Base-by-base conservation (phyloP, 2,888 invertebrate genomes). In the Halocaridina rubra region DNA sequence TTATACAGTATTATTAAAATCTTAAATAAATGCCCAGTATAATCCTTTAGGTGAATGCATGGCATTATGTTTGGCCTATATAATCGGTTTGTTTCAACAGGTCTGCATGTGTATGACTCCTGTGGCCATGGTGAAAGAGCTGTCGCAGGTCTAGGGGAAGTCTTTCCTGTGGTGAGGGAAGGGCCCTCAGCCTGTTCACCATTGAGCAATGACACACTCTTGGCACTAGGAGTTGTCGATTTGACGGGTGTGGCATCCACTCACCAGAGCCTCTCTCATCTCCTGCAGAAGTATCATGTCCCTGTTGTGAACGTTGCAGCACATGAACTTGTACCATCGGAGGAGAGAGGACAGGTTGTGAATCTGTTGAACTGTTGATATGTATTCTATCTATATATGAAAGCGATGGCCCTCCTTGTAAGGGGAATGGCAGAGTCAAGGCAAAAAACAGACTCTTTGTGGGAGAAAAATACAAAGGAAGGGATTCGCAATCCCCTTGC, bases 171-270 rank as follows among this genome's bases (percentile, higher is more conserved):
- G 13, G 30, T 84, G 8, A 53, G 84, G 7, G 84, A 79, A 27
- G 84, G 84, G 2, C 71, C 81, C 24, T 84, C 84, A 22, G 16
- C 79, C 22, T 57, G 61, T 16, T 80, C 84, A 13, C 64, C 84
- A 13, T 46, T 72, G 8, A 61, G 78, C 46, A 74, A 77, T 22
- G 72, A 77, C 64, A 77, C 79, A 24, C 71, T 77, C 19, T 30
- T 53, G 22, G 61, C 79, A 30, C 10, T 84, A 57, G 84, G 84
- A 27, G 67, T 84, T 4, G 46, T 84, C 24, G 84, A 84, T 59
- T 69, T 84, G n/a, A 84, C 84, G n/a, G 84, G 80, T n/a, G 75
- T 74, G 46, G 74, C 84, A n/a, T 32, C 74, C 67, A 74, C 64
- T 13, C 74, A 84, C 64, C 64, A 33, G 0, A 67, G 53, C 27